A percentile compares a stretch with the other conserved stretches of the same genome.
phyloP scores from a whole-genome alignment of 1,140 invertebrate species.

The Periplaneta americana region DNA sequence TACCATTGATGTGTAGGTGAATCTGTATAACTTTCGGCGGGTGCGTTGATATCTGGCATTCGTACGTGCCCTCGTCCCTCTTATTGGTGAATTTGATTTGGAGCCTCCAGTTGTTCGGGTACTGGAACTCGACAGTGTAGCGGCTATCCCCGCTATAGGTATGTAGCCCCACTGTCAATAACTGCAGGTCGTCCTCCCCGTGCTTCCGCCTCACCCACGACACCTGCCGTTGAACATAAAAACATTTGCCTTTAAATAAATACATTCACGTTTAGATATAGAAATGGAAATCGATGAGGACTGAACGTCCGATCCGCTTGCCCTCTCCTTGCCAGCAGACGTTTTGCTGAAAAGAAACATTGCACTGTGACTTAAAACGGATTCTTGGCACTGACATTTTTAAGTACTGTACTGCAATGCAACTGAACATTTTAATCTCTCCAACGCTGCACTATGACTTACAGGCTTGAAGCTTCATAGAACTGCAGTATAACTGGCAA shows the following conservation, averaged over 20 bases:
- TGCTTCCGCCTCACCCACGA: constrained; percentile 69
- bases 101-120: constrained; percentile 79
- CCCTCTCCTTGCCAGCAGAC: too few species aligned
- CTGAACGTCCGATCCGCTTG: too few species aligned
- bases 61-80: constrained; percentile 70
- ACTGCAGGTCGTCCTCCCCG: constrained; percentile 53
- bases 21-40: constrained; percentile 70
- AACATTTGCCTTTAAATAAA: neutral
- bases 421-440: too few species aligned
- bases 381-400: too few species aligned
- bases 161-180: constrained; percentile 67
- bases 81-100: constrained; percentile 68
- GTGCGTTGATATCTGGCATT: constrained; percentile 82
- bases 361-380: too few species aligned
- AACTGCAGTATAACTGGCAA: too few species aligned
- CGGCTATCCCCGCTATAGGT: constrained; percentile 68
- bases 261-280: too few species aligned
- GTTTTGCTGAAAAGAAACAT: too few species aligned
- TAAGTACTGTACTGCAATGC: too few species aligned
- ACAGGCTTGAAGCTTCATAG: too few species aligned
- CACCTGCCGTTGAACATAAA: constrained; percentile 47
- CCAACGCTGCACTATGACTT: too few species aligned
- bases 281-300: too few species aligned
- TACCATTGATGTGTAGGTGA: constrained; percentile 65
- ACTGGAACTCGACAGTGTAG: constrained; percentile 68